Evolutionary conservation across 2,888 invertebrate genomes (phyloP), one percentile per base, ranked within the genome.

Genomic region (Drosophila dives): DNA sequence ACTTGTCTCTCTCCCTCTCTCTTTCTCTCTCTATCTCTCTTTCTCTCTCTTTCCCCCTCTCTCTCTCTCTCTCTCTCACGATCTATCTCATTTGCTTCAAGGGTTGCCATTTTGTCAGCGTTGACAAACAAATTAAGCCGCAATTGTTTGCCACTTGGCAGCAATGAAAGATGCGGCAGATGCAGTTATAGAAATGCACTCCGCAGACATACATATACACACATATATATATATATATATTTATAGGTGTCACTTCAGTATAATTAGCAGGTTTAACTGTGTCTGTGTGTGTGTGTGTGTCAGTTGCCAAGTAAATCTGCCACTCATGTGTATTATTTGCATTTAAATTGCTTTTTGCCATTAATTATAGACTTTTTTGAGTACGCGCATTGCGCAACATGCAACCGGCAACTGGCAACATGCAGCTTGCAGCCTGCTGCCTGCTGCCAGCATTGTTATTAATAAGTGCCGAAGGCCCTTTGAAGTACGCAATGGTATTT

Each of bases 121-220:
- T 60, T 77, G 81, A 75, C 81, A 86, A 83, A 77, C 77, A 83
- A 86, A 81, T 77, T 83, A 83, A 72, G 75, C 61, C 62, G 59
- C 71, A 70, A 77, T 77, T 82, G 80, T 58, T 77, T 71, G 77
- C 68, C 68, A 66, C 78, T 77, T 71, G 71, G 38, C 38, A 59
- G 38, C 49, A 54, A 51, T 51, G 48, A 40, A 61, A 71, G 59
- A 48, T 61, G 33, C 29, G 29, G 29, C 20, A 66, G 55, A 20
- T 23, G 48, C 51, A 61, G 38, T 2, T 29, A 20, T 8, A 33
- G 33, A 8, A 34, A 17, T 29, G 29, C 64, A 32, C 32, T 15
- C 2, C 26, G 10, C 50, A 26, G 34, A 49, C 49, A 49, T 26
- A 49, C 23, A 26, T 17, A 26, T 2, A 26, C 15, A 29, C 2